phyloP scores from a whole-genome alignment of 2,888 invertebrate species.

The Magallana nippona region DNA sequence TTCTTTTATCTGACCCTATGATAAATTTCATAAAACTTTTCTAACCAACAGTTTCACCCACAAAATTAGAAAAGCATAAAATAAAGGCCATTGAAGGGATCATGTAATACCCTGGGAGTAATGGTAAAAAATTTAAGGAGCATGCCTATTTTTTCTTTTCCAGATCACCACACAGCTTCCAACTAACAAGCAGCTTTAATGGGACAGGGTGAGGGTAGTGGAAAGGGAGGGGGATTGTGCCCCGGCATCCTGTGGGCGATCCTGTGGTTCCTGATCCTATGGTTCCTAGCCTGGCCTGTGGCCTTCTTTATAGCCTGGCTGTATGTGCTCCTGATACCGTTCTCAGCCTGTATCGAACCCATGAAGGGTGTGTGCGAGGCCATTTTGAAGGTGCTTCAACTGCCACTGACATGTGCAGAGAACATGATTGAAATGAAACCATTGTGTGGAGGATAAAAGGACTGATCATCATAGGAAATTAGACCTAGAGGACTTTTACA shows the following conservation, averaged over 20 bases:
- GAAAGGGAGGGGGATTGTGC: conserved; percentile 64
- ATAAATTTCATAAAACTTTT: no score
- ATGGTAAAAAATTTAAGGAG: no score
- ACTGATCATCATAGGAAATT: background rate
- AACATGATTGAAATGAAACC: conserved; percentile 76
- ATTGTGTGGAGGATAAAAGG: conserved; percentile 60
- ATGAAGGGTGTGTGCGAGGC: conserved; percentile 71
- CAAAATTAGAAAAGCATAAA: no score
- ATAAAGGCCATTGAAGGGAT: no score
- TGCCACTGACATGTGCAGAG: conserved; percentile 74
- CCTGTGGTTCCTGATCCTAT: conserved; percentile 75
- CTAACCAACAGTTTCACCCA: no score
- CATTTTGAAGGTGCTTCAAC: conserved; percentile 71
- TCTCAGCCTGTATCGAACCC: conserved; percentile 68
- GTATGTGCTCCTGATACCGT: conserved; percentile 76
- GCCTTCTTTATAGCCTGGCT: conserved; percentile 74
- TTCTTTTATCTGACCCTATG: no score
- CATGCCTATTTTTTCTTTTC: conserved; percentile 8
- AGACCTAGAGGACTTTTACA: no score
- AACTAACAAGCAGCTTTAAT: conserved; percentile 1
- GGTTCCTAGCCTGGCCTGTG: conserved; percentile 76
- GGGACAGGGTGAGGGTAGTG: conserved; percentile 64
- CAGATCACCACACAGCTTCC: conserved; percentile 18
- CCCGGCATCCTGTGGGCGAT: conserved; percentile 73
- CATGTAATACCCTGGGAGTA: no score